Percentiles rank a stretch among this genome's conserved stretches.
Evolutionary conservation across 2,797 vertebrate species (phyloP).

Genomic region (Erethizon dorsatum): DNA sequence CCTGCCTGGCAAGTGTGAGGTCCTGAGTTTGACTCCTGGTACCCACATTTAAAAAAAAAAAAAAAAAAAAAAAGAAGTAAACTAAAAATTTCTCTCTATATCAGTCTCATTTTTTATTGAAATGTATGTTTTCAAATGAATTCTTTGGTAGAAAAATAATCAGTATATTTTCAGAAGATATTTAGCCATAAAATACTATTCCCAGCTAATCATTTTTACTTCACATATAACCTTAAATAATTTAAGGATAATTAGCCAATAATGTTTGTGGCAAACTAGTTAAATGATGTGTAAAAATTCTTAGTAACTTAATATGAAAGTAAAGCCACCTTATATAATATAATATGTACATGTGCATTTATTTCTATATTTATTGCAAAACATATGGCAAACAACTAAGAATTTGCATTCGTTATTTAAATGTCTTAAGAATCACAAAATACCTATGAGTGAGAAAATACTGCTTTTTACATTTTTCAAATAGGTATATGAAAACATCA

Average conservation of each 20-base stretch:
- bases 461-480: not conserved
- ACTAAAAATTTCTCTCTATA: not conserved
- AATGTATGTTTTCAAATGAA: constrained; percentile 18
- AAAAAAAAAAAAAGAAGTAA: not conserved
- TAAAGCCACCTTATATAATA: not conserved
- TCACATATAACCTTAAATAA: not conserved
- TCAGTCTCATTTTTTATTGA: not conserved
- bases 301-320: not conserved
- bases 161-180: not conserved
- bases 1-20: no score
- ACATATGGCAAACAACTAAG: not conserved
- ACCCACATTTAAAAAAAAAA: no score
- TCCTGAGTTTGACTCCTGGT: no score
- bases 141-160: not conserved
- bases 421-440: not conserved
- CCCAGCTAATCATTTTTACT: not conserved
- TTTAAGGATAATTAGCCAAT: constrained; percentile 51
- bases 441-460: not conserved
- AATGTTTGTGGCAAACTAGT: not conserved
- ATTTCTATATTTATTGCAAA: constrained; percentile 18
- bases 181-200: not conserved
- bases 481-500: not conserved
- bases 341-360: not conserved
- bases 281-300: not conserved
- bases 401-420: not conserved